Evolutionary conservation across 2,113 vertebrate species (phyloP), one percentile per base, ranked within the genome.

Genomic region (Eurypyga helias): DNA sequence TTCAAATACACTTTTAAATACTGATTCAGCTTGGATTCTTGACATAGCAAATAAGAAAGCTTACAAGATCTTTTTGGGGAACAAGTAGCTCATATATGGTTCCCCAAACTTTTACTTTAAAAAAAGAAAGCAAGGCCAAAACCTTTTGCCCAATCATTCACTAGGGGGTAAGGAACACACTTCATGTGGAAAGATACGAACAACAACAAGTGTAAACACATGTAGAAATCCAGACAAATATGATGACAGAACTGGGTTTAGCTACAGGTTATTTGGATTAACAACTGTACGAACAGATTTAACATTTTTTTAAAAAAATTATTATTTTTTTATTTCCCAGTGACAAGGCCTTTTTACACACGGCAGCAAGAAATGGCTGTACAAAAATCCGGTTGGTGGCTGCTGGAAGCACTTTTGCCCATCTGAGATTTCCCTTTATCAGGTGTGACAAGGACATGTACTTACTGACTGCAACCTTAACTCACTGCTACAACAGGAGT

Each of bases 181-280:
- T 29, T 66, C 11, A 51, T 0, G 0, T 16, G 17, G 12, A 64
- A 87, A 51, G 61, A 78, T 7, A 61, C 1, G 14, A 87, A 29
- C 36, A 72, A 80, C 2, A 70, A 11, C 36, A 89, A 69, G 17
- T n/a, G 46, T 18, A 83, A 93, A 90, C 9, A 3, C 19, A 66
- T 1, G 12, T 49, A 61, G 0, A 81, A 45, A 57, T 5, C 7
- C 46, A 67, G 41, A 43, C 7, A 78, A 77, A 57, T 2, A 0
- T 3, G 8, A 43, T 1, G 1, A 58, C 26, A 61, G 33, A 55
- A 64, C 20, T 12, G 33, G 10, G 20, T 58, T 78, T 58, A 82
- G 45, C 75, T 81, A 96, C 57, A 84, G 65, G 69, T 87, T 93
- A 66, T 25, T 20, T 43, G 17, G 19, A 26, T 34, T 12, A 78